Evolutionary conservation across 92 coral and sea anemone genomes (phyloP).

Genomic region (Palythoa grandiflora): DNA sequence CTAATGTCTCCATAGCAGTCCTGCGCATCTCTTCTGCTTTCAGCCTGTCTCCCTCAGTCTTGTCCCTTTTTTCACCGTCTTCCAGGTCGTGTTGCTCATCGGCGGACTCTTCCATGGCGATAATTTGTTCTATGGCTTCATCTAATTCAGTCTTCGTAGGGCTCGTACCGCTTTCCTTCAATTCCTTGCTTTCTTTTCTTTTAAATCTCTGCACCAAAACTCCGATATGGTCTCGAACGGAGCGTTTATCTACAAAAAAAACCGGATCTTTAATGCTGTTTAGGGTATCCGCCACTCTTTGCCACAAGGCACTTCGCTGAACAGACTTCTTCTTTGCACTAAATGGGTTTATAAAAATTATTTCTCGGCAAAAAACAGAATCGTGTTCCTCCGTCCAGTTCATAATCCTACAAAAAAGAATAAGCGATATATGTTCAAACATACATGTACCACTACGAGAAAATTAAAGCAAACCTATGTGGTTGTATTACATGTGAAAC

Average conservation of each 20-base stretch:
- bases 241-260: constrained; percentile 31
- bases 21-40: constrained; percentile 21
- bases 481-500: too few species aligned
- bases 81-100: constrained; percentile 58
- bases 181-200: constrained; percentile 46
- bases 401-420: neutral
- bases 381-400: constrained; percentile 8
- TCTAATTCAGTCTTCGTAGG: constrained; percentile 36
- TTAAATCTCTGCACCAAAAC: constrained; percentile 44
- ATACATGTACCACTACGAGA: too few species aligned
- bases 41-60: constrained; percentile 53
- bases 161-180: constrained; percentile 45
- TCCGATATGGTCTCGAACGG: constrained; percentile 56
- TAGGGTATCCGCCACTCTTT: constrained; percentile 19
- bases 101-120: constrained; percentile 62
- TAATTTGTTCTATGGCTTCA: constrained; percentile 45
- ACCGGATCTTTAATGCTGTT: constrained; percentile 32
- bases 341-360: constrained; percentile 37
- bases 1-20: constrained; percentile 49
- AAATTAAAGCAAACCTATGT: too few species aligned
- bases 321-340: constrained; percentile 44
- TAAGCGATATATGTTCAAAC: neutral
- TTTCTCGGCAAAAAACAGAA: constrained; percentile 1
- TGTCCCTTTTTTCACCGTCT: constrained; percentile 40
- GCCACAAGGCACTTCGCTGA: constrained; percentile 44